Base-by-base conservation (phyloP, 2,797 vertebrate species). In the Lemur catta region DNA sequence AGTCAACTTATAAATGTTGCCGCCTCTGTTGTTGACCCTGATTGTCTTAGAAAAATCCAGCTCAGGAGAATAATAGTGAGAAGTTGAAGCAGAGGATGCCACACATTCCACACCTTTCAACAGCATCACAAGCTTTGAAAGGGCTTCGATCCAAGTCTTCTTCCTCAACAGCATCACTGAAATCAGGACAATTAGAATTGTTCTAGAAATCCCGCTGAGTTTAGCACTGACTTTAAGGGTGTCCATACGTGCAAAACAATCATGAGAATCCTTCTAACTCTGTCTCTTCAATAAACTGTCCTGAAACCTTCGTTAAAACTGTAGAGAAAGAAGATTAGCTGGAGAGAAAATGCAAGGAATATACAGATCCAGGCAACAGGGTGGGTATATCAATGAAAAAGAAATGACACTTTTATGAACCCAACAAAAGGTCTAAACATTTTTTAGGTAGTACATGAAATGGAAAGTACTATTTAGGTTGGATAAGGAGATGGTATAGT, bases 341-440 rank as follows among this genome's bases (percentile, higher is more conserved):
- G 1, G 17, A 52, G 7, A 57, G 30, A 65, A 91, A 76, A 91
- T 22, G 1, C 35, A 78, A 35, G 74, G 26, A 52, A 87, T 26
- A 69, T 8, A 30, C 2, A 48, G 17, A 63, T 17, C 41, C 35
- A 6, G 18, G 48, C 33, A 22, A 17, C 6, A 4, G 20, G 38
- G 46, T 20, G 24, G 5, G 48, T 28, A 41, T 12, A 35, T 35
- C 33, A 33, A 4, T 15, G 33, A 24, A 30, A 76, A 59, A 35
- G 10, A 89, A 71, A 35, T 6, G 6, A 52, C 2, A n/a, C 4
- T 71, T 65, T 18, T 12, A 30, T 46, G 11, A 84, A 88, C 7
- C 12, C 7, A 8, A 0, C 9, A 20, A n/a, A 72, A 33, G 0
- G 15, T 24, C 33, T 69, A 41, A 61, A 41, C 3, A 41, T 9